phyloP scores from a whole-genome alignment of 2,888 invertebrate genomes.

The Griposia aprilina region DNA sequence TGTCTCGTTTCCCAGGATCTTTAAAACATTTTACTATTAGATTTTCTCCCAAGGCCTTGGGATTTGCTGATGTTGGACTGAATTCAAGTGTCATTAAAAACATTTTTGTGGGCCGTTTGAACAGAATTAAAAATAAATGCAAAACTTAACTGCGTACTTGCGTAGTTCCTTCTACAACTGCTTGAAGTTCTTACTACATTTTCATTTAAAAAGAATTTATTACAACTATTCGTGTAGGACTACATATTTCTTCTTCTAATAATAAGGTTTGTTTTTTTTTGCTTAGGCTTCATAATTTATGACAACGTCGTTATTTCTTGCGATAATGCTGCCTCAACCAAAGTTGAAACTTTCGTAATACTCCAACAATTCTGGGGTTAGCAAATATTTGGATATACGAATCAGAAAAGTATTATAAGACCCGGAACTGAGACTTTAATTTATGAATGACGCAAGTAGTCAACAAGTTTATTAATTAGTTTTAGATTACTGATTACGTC shows the following conservation, averaged over 20 bases:
- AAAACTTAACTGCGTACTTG: constrained; percentile 6
- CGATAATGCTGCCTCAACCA: constrained; percentile 12
- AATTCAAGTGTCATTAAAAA: neutral
- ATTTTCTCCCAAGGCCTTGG: neutral
- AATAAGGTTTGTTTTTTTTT: constrained; percentile 23
- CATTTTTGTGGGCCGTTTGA: neutral
- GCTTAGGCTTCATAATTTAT: constrained; percentile 20
- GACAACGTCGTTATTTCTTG: constrained; percentile 39
- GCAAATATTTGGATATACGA: constrained; percentile 22
- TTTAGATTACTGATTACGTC: neutral
- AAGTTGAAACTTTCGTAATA: constrained; percentile 30
- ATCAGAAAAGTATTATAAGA: constrained; percentile 2
- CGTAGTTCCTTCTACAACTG: constrained; percentile 11
- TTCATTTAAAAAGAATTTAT: constrained; percentile 19
- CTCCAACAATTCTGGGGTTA: constrained; percentile 1
- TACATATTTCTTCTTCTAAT: neutral
- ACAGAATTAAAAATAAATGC: neutral
- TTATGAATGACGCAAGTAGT: constrained; percentile 14
- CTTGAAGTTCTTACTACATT: constrained; percentile 3
- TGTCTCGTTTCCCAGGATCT: neutral
- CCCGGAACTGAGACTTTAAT: constrained; percentile 18
- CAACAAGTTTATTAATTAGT: neutral
- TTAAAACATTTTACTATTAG: neutral
- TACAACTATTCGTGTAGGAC: constrained; percentile 3
- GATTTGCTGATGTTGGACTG: neutral